Percentiles rank a stretch among this genome's conserved stretches.
These are phyloP conservation scores for Pomatostomus ruficeps DNA, from an alignment of 2,113 vertebrate genomes.

Conservation along the genomic window DNA sequence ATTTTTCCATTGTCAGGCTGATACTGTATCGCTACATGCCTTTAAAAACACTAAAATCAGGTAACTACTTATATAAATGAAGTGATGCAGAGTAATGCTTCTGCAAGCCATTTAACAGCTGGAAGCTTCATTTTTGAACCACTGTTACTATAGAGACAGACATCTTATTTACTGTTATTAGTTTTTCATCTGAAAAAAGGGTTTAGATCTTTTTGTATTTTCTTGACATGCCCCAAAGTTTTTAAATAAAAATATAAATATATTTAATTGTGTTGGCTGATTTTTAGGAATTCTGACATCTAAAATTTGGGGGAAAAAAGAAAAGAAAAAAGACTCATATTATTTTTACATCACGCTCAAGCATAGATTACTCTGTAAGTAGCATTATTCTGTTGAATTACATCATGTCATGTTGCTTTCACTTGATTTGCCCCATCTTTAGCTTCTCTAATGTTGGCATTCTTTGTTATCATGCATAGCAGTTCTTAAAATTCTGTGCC, in stretches of 20 bases:
- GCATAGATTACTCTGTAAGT: background rate
- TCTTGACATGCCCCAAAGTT: background rate
- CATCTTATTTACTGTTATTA: background rate
- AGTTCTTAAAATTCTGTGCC: conserved; percentile 32
- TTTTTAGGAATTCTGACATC: background rate
- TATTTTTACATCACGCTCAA: background rate
- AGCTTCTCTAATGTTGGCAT: background rate
- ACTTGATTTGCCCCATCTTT: background rate
- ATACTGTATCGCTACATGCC: background rate
- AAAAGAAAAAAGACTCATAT: background rate
- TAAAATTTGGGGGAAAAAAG: background rate
- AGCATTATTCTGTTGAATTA: conserved; percentile 8
- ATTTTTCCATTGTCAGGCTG: background rate
- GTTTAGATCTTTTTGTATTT: background rate
- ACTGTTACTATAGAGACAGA: background rate
- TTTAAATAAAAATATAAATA: background rate
- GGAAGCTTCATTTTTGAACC: background rate
- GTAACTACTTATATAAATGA: background rate
- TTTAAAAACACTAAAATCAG: conserved; percentile 12
- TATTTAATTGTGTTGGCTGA: background rate
- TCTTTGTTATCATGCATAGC: conserved; percentile 17
- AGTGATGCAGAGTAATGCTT: background rate
- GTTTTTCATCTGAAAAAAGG: background rate
- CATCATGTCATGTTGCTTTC: background rate
- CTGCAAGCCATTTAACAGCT: background rate